Evolutionary conservation across 2,113 vertebrate genomes (phyloP), one percentile per base, ranked within the genome.

Genomic region (Uropsilus gracilis): DNA sequence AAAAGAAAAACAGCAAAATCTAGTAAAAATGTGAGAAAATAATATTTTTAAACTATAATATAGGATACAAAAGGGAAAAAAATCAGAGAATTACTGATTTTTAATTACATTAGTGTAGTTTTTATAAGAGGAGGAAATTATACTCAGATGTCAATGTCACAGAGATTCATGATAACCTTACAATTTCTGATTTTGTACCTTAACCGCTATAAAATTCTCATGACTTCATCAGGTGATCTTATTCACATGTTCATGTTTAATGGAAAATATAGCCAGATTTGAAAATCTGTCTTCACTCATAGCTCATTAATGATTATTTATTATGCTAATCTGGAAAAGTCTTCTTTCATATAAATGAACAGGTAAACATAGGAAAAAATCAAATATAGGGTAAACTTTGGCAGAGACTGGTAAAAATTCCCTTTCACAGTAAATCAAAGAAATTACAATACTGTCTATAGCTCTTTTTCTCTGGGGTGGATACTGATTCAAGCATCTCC

Each of bases 21-120:
- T 46, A 86, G 24, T 77, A 34, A 94, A 22, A 80, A 73, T 48
- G 89, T 66, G 12, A 94, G 68, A 81, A 95, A 93, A 84, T 61
- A 72, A 64, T 48, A 81, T 53, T 64, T 6, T 61, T 68, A 34
- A 71, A 50, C 71, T 37, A 84, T 39, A 37, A 6, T 30, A 26
- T 26, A 63, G 18, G 64, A 37, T 28, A 77, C 32, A 68, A 63
- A 81, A 85, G 28, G 22, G n/a, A 91, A 81, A 53, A 37, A 50
- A 34, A 39, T 30, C 24, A 16, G 66, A 39, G 42, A 30, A 34
- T 78, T 86, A 53, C 39, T 85, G 14, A 75, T 63, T 76, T 68
- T 91, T 86, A 69, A 73, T 64, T 76, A 46, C 6, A 71, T 72
- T 64, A 48, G 28, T 85, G 11, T 28, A 66, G 26, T 81, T 90